These are phyloP conservation scores for Athalia rosae DNA, from an alignment of 2,888 invertebrate species.

Conservation along the genomic window DNA sequence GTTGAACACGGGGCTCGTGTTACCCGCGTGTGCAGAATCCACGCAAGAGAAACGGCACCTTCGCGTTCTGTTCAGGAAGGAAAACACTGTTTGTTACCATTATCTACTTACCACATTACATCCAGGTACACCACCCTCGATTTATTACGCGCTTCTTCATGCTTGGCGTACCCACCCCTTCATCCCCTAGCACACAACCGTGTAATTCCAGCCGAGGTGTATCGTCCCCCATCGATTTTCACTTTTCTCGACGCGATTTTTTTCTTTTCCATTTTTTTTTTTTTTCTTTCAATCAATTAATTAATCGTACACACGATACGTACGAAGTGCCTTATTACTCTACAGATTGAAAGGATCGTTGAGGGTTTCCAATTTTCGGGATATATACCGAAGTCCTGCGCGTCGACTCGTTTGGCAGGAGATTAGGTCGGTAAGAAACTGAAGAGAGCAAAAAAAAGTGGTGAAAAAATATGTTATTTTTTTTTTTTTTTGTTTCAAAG, in stretches of 20 bases:
- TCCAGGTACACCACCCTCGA: constrained; percentile 1
- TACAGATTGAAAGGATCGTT: too few relatives aligned
- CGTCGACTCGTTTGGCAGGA: not conserved
- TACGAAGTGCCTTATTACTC: too few relatives aligned
- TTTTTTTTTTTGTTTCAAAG: constrained; percentile 25
- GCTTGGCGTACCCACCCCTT: not conserved
- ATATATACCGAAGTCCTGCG: constrained; percentile 14
- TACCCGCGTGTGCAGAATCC: constrained; percentile 32
- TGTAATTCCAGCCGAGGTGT: too few relatives aligned
- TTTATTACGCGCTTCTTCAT: not conserved
- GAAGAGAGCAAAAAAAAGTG: too few relatives aligned
- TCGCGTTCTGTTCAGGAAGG: constrained; percentile 71
- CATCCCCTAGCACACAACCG: not conserved
- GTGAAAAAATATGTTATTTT: too few relatives aligned
- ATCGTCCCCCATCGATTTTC: too few relatives aligned
- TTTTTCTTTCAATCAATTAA: not conserved
- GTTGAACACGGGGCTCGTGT: constrained; percentile 41
- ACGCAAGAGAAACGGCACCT: constrained; percentile 48
- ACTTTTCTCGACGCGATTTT: too few relatives aligned
- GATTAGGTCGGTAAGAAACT: not conserved
- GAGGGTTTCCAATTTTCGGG: not conserved
- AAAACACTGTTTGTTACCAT: constrained; percentile 73
- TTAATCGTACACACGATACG: not conserved
- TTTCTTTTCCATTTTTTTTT: too few relatives aligned
- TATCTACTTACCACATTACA: constrained; percentile 59